Evolutionary conservation across 1,140 invertebrate species (phyloP).

Genomic region (Conus betulinus): DNA sequence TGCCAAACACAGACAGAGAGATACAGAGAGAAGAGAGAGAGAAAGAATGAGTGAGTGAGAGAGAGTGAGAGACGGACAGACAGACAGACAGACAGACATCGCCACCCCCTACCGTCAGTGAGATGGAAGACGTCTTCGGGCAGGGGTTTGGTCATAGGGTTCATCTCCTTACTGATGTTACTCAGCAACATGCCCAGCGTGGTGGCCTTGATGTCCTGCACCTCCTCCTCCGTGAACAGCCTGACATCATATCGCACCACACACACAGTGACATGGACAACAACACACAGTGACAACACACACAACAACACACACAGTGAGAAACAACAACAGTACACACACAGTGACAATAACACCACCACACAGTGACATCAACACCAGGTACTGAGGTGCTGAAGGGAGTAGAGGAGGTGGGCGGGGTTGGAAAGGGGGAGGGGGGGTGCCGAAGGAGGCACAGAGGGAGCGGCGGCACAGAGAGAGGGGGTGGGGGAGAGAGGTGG

Average conservation of each 20-base stretch:
- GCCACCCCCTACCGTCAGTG: constrained; percentile 26
- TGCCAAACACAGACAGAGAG: too few relatives aligned
- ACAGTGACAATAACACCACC: too few relatives aligned
- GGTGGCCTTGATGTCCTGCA: constrained; percentile 82
- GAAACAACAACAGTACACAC: too few relatives aligned
- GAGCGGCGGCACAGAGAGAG: too few relatives aligned
- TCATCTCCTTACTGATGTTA: constrained; percentile 72
- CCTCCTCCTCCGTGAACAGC: constrained; percentile 91
- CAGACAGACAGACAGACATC: background rate
- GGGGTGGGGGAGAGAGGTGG: too few relatives aligned
- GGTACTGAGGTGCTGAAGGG: too few relatives aligned
- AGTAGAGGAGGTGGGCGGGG: too few relatives aligned
- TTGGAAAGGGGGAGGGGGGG: too few relatives aligned
- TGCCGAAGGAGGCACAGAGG: too few relatives aligned
- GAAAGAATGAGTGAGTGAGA: background rate
- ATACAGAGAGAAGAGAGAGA: background rate
- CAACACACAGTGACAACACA: background rate
- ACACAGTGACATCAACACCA: too few relatives aligned
- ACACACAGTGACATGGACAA: background rate
- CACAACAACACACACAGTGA: too few relatives aligned
- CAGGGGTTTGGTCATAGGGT: constrained; percentile 79
- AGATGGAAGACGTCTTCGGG: constrained; percentile 87
- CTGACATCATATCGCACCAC: constrained; percentile 76
- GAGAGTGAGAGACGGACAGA: background rate
- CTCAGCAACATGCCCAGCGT: constrained; percentile 60